Evolutionary conservation across 2,797 vertebrate species (phyloP).

Genomic region (Dendrocincla tyrannina): DNA sequence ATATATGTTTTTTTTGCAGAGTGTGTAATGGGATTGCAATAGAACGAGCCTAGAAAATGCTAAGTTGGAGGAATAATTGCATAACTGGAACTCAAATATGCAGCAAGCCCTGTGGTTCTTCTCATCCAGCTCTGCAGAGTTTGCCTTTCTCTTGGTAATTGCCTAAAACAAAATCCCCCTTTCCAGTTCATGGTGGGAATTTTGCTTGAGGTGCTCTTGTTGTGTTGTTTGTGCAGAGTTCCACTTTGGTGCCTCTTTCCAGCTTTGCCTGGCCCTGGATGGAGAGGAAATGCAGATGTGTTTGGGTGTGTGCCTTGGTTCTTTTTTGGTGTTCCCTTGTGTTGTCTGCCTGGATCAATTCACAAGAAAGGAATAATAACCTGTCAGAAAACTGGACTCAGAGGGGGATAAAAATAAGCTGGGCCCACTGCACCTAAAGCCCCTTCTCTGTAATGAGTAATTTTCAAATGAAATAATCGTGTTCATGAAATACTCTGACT

Average conservation of each 20-base stretch:
- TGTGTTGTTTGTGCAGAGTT: neutral
- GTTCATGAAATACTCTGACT: too few relatives aligned
- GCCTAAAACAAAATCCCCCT: neutral
- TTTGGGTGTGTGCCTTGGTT: neutral
- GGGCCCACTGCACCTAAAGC: too few relatives aligned
- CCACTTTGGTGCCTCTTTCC: neutral
- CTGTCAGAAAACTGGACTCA: too few relatives aligned
- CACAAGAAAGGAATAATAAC: too few relatives aligned
- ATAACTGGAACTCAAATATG: neutral
- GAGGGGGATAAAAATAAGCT: too few relatives aligned
- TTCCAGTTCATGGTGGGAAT: neutral
- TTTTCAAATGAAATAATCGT: too few relatives aligned
- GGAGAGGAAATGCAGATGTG: neutral
- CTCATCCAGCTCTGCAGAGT: neutral
- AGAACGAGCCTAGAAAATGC: neutral
- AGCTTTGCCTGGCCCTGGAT: neutral
- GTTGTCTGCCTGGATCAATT: too few relatives aligned
- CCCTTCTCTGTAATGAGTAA: too few relatives aligned
- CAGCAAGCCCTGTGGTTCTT: neutral
- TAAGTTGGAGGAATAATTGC: neutral
- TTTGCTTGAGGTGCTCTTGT: neutral
- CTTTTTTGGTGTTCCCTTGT: rapidly evolving
- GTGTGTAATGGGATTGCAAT: neutral
- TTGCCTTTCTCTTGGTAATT: neutral
- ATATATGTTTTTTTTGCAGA: rapidly evolving